These are phyloP conservation scores for Tenodera sinensis DNA, from an alignment of 2,888 invertebrate species.

Conservation along the genomic window DNA sequence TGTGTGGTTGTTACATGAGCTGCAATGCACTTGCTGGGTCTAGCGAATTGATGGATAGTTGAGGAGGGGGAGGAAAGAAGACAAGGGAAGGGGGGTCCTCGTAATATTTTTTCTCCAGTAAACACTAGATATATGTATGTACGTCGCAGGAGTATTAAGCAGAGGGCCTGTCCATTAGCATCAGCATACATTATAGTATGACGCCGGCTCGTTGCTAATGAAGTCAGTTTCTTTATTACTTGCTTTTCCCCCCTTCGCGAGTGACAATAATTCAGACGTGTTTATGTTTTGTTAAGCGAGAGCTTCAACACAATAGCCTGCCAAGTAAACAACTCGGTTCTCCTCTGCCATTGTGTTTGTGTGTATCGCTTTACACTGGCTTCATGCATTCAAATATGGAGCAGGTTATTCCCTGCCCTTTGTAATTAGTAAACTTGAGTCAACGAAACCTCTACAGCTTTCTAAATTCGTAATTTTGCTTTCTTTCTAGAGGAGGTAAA, in stretches of 20 bases:
- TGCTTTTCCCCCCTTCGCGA: not conserved
- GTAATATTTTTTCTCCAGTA: not conserved
- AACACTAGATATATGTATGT: not conserved
- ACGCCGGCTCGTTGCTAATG: not conserved
- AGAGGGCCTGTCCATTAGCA: not conserved
- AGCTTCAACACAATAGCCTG: not conserved
- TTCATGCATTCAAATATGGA: not conserved
- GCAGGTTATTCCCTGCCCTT: not conserved
- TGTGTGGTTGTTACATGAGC: not conserved
- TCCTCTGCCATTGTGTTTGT: not conserved
- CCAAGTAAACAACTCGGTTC: not conserved
- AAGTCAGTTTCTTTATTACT: conserved; percentile 7
- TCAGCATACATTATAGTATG: not conserved
- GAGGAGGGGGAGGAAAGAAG: too few species aligned
- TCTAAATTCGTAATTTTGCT: too few species aligned
- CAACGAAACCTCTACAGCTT: too few species aligned
- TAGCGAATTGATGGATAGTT: not conserved
- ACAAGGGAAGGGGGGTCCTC: not conserved
- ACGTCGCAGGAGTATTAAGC: not conserved
- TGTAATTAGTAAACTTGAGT: not conserved
- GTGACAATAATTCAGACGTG: conserved; percentile 1
- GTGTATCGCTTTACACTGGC: not conserved
- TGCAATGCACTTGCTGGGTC: not conserved
- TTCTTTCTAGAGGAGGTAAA: too few species aligned
- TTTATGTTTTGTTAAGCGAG: not conserved